phyloP scores from a whole-genome alignment of 2,888 invertebrate species.

The Cistogaster globosa region DNA sequence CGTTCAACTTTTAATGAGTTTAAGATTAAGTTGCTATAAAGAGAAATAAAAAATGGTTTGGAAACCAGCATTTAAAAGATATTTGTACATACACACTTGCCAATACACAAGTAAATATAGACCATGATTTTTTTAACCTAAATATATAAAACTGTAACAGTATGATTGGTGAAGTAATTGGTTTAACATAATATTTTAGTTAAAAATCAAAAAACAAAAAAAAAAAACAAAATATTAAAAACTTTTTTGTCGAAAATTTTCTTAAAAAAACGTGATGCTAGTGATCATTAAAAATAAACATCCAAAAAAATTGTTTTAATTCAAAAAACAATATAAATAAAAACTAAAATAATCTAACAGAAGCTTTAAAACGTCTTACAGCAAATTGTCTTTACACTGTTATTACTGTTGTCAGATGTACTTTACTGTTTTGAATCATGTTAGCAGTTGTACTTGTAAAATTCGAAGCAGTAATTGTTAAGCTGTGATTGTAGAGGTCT shows the following conservation, averaged over 20 bases:
- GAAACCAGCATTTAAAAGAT: background rate
- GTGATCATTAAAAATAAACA: conserved; percentile 31
- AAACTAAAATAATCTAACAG: conserved; percentile 55
- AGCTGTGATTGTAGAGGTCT: background rate
- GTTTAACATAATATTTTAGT: conserved; percentile 47
- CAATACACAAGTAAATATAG: background rate
- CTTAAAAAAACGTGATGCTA: conserved; percentile 50
- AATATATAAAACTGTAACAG: conserved; percentile 27
- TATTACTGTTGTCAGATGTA: conserved; percentile 7
- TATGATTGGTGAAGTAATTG: conserved; percentile 56
- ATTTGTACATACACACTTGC: background rate
- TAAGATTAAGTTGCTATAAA: conserved; percentile 16
- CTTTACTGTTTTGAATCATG: conserved; percentile 20
- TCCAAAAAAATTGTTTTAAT: conserved; percentile 13
- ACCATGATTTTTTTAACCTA: conserved; percentile 60
- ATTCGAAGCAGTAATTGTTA: conserved; percentile 6
- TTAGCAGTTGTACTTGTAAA: conserved; percentile 35
- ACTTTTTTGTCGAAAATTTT: conserved; percentile 35
- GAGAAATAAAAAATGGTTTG: conserved; percentile 33
- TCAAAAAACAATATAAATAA: background rate
- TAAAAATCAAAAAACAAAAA: conserved; percentile 22
- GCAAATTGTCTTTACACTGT: conserved; percentile 54
- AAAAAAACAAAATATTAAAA: too few relatives aligned
- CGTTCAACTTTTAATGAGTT: conserved; percentile 39
- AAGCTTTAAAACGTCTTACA: conserved; percentile 60